phyloP scores from a whole-genome alignment of 2,113 vertebrate genomes.

The Lycocorax pyrrhopterus region DNA sequence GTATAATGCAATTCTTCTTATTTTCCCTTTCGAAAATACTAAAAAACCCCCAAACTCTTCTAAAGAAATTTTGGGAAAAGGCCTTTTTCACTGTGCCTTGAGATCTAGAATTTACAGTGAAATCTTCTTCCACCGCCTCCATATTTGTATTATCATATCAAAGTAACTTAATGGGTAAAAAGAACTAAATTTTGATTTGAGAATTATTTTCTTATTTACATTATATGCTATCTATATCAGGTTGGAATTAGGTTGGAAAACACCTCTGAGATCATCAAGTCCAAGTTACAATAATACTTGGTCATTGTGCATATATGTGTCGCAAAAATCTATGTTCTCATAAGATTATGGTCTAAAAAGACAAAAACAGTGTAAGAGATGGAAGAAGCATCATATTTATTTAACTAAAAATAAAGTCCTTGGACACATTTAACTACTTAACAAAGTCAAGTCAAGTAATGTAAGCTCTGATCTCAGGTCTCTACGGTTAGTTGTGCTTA shows the following conservation, averaged over 20 bases:
- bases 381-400: background rate
- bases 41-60: background rate
- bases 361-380: background rate
- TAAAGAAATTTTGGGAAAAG: background rate
- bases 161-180: background rate
- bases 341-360: background rate
- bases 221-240: background rate
- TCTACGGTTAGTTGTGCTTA: background rate
- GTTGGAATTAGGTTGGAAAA: background rate
- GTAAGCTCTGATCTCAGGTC: background rate
- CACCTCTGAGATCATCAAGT: fast-evolving
- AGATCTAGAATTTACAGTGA: background rate
- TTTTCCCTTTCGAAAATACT: background rate
- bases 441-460: background rate
- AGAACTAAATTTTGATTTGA: background rate
- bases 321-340: background rate
- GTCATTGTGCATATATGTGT: background rate
- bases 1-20: background rate
- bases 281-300: background rate
- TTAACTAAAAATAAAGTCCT: background rate
- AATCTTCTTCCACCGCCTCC: background rate
- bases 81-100: background rate
- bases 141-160: background rate
- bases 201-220: background rate
- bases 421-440: background rate